Base-by-base conservation (phyloP, 2,888 invertebrate genomes). In the Melinopterus prodromus region DNA sequence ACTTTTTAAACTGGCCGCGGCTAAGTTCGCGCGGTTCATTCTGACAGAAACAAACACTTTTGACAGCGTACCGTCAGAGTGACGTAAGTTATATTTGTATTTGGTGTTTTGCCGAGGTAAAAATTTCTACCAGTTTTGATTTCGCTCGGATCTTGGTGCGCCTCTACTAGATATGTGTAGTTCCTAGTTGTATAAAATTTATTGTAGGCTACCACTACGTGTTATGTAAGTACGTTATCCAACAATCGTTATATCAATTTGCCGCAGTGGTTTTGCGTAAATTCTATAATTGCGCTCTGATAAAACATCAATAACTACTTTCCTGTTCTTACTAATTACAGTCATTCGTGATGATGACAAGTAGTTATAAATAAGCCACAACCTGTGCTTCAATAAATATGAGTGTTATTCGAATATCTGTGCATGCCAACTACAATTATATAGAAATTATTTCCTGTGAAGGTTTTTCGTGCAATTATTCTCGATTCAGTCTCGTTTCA, bases 41-140 rank as follows among this genome's bases (percentile, higher is more conserved):
- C 77, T 79, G 79, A 79, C 79, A 79, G 77, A 71, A 71, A 69
- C 37, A 79, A 79, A 79, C 79, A 79, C 75, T 74, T 75, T 71
- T 80, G 78, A 80, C 80, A 80, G 79, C 79, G 72, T 80, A 74
- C 78, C 78, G 78, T 76, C 78, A 71, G 76, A 78, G 69, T 80
- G 80, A 80, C 78, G 76, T 78, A 80, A 80, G 78, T 38, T 80
- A 71, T 78, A 53, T 78, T 74, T 74, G 74, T 74, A 74, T 74
- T 74, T 37, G 74, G 74, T 74, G 74, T 53, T 53, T 53, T 53
- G 53, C 53, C 53, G 53, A 53, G 53, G 9, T 7, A 53, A 53
- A 53, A 53, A 9, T 53, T 53, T 12, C 9, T 53, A 9, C 53
- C 53, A 53, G 53, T 53, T 53, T 53, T 53, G 53, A 9, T 53